Evolutionary conservation across 1,140 invertebrate genomes (phyloP).

Genomic region (Drosophila jambulina): DNA sequence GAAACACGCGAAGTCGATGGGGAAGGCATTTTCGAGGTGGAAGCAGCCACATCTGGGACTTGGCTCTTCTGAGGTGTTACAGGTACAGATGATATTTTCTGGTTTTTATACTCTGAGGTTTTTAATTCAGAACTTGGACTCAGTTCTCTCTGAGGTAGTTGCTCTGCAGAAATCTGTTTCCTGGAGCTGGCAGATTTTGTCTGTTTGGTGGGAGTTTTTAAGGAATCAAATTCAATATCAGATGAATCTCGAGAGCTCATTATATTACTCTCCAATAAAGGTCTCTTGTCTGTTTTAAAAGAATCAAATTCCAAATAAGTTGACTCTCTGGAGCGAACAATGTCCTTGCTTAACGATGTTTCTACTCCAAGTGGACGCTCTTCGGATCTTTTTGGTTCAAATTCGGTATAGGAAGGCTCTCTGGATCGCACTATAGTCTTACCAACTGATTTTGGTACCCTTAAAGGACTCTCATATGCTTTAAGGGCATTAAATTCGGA

Average conservation of each 20-base stretch:
- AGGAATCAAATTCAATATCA: slow-evolving; percentile 5
- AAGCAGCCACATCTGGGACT: neutral
- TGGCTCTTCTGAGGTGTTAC: neutral
- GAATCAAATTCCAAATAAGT: slow-evolving; percentile 4
- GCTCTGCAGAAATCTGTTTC: neutral
- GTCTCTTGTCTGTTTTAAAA: neutral
- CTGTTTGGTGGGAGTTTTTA: neutral
- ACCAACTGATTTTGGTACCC: neutral
- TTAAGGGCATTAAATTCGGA: neutral
- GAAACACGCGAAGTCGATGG: slow-evolving; percentile 28
- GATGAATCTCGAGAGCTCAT: slow-evolving; percentile 18
- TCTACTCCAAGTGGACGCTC: neutral
- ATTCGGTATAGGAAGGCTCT: neutral
- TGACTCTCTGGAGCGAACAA: slow-evolving; percentile 1
- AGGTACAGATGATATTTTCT: slow-evolving; percentile 2
- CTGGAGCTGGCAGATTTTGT: neutral
- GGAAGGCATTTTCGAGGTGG: slow-evolving; percentile 9
- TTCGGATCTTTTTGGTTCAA: neutral
- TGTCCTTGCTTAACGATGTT: neutral
- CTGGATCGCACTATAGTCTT: neutral
- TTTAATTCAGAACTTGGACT: neutral
- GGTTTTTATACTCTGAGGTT: neutral
- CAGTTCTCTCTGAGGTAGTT: neutral
- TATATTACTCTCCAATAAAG: neutral
- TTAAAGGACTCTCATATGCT: neutral